A percentile compares a stretch with the other conserved stretches of the same genome.
phyloP scores from a whole-genome alignment of 2,113 vertebrate genomes.

The Lasiurus cinereus region DNA sequence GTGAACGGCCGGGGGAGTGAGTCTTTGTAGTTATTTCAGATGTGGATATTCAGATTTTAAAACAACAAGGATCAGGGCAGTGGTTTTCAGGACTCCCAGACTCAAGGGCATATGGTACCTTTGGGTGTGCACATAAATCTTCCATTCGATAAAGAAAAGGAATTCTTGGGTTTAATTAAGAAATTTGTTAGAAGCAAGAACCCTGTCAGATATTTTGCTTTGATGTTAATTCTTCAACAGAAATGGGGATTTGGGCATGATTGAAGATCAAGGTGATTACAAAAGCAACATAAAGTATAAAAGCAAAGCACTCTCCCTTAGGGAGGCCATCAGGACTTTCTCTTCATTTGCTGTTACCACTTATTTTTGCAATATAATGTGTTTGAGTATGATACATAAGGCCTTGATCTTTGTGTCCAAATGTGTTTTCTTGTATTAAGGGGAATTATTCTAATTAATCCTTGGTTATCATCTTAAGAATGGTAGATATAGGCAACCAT shows the following conservation, averaged over 20 bases:
- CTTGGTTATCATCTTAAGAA: neutral
- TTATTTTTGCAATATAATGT: neutral
- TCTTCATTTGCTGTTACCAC: neutral
- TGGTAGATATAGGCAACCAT: neutral
- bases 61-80: conserved; percentile 35
- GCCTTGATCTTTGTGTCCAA: neutral
- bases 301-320: neutral
- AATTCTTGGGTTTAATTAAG: conserved; percentile 74
- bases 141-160: conserved; percentile 46
- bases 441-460: neutral
- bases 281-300: neutral
- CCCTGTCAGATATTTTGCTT: conserved; percentile 57
- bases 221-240: conserved; percentile 69
- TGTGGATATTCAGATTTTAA: conserved; percentile 55
- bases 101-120: conserved; percentile 55
- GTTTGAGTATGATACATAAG: neutral
- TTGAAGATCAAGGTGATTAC: conserved; percentile 25
- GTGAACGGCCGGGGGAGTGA: neutral
- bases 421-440: neutral
- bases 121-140: conserved; percentile 70
- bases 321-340: neutral
- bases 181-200: conserved; percentile 71
- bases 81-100: conserved; percentile 62
- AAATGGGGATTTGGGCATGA: conserved; percentile 27
- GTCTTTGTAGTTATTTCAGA: conserved; percentile 73